phyloP scores from a whole-genome alignment of 2,797 vertebrate genomes.

The Leptatherina wallacei region DNA sequence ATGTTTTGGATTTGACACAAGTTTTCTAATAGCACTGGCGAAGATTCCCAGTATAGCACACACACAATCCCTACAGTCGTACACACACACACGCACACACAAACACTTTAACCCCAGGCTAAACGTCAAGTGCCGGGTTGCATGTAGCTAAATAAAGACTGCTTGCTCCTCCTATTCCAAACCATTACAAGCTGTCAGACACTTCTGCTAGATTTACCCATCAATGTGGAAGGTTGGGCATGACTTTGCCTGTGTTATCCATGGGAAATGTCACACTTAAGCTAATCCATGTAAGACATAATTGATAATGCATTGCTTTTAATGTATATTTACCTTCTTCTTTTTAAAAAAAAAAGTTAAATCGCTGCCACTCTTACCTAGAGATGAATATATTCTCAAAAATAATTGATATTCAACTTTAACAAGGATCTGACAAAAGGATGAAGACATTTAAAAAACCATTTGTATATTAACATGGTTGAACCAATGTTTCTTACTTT shows the following conservation, averaged over 20 bases:
- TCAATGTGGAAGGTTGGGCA: slow-evolving; percentile 12
- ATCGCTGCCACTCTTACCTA: background rate
- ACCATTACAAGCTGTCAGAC: slow-evolving; percentile 63
- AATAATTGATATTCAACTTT: background rate
- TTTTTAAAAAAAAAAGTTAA: too few relatives aligned
- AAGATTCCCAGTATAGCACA: slow-evolving; percentile 49
- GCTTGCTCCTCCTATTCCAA: slow-evolving; percentile 70
- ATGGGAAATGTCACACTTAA: background rate
- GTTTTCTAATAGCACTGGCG: slow-evolving; percentile 45
- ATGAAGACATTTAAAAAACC: background rate
- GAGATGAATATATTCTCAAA: background rate
- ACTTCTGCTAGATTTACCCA: slow-evolving; percentile 33
- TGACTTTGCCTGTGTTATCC: slow-evolving; percentile 6
- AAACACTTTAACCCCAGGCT: slow-evolving; percentile 53
- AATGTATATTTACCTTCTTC: background rate
- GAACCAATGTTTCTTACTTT: background rate
- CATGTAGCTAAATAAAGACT: slow-evolving; percentile 78
- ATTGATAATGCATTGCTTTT: background rate
- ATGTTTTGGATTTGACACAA: slow-evolving; percentile 82
- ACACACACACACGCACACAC: slow-evolving; percentile 28
- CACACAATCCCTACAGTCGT: slow-evolving; percentile 29
- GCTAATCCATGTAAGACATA: background rate
- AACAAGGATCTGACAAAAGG: background rate
- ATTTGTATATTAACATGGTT: background rate
- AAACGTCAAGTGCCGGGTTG: slow-evolving; percentile 74